phyloP scores from a whole-genome alignment of 2,113 vertebrate genomes.

The Thalassarche chlororhynchos region DNA sequence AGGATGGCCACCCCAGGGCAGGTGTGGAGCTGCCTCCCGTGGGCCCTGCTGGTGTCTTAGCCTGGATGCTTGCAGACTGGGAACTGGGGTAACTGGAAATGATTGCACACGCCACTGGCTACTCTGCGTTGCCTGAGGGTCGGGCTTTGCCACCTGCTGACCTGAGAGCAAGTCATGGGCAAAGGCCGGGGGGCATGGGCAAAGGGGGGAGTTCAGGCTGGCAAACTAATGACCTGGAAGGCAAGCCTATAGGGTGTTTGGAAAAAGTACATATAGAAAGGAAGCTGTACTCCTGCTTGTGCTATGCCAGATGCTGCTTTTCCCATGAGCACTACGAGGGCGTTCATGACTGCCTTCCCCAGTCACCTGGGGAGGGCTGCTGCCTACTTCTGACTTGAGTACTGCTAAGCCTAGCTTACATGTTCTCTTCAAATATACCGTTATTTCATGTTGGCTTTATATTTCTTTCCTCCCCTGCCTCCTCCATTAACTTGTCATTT shows the following conservation, averaged over 20 bases:
- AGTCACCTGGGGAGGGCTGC: neutral
- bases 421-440: neutral
- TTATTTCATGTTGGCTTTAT: neutral
- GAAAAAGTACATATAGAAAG: neutral
- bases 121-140: neutral
- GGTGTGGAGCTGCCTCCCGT: neutral
- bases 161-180: neutral
- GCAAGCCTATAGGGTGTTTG: neutral
- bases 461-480: neutral
- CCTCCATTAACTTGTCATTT: neutral
- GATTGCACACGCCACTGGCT: accelerated
- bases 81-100: neutral
- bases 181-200: neutral
- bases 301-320: neutral
- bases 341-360: neutral
- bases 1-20: neutral
- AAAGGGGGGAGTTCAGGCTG: neutral
- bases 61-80: neutral
- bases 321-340: accelerated
- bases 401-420: neutral
- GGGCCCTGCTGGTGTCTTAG: neutral
- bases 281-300: neutral
- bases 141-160: neutral
- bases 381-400: neutral
- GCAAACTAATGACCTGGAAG: neutral